Base-by-base conservation (phyloP, 2,888 invertebrate genomes). In the Microplitis manilae region DNA sequence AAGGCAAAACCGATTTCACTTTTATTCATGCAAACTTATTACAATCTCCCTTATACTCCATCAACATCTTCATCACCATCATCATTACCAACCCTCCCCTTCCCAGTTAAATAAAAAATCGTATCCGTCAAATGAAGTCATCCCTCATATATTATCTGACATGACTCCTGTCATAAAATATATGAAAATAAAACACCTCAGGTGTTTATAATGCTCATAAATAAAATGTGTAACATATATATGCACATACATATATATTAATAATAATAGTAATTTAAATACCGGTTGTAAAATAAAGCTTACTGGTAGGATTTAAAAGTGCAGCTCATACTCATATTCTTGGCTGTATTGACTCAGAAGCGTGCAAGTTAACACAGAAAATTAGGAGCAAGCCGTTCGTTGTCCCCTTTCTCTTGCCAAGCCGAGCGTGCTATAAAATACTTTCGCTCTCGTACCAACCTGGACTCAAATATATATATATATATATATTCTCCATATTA, bases 381-480 rank as follows among this genome's bases (percentile, higher is more conserved):
- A 90, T 90, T 90, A 88, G 89, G 89, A 90, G 88, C 88, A 88
- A 86, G 88, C 65, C 73, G 73, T 62, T 50, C 39, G 86, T 88
- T 90, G 89, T 89, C 89, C 89, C 90, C 90, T 90, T 90, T 90
- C 89, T 89, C 89, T 89, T 90, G 87, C 89, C 86, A 89, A 89
- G 88, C 89, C 85, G 89, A 90, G 87, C 89, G 89, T 89, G 87
- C 84, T 86, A 88, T 86, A 89, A 88, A 89, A 88, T 89, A 90
- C 89, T 90, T 90, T 90, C 90, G 87, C 90, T 90, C 88, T 90
- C 87, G 86, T 81, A 83, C 82, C 73, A 62, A 59, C 68, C 68
- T 69, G 67, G 69, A 67, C 76, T 69, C 39, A 17, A 50, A 50
- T 50, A 13, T 50, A 50, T 50, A 50, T 13, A 67, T 50, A 6